A percentile compares a stretch with the other conserved stretches of the same genome.
phyloP scores from a whole-genome alignment of 2,797 vertebrate genomes.

The Anas acuta region DNA sequence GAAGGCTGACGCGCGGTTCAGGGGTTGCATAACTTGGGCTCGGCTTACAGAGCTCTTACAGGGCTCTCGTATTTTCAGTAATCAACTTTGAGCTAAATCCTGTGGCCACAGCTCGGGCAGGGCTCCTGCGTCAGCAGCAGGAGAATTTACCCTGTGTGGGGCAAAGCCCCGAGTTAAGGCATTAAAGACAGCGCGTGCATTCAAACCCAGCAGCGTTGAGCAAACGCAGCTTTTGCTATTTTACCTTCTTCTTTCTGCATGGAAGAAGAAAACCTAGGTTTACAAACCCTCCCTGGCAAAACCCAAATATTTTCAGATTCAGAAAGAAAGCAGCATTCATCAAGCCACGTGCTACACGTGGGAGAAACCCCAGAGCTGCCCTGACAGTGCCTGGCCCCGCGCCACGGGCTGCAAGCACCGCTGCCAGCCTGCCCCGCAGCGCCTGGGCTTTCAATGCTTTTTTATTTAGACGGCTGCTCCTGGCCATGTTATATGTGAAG shows the following conservation, averaged over 20 bases:
- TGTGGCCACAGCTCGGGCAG: background rate
- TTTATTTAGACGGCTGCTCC: slow-evolving; percentile 11
- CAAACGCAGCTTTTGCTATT: fast-evolving
- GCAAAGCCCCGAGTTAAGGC: fast-evolving
- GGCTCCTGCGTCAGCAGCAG: background rate
- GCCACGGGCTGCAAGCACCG: background rate
- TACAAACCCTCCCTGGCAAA: background rate
- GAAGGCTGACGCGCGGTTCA: background rate
- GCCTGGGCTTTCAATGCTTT: background rate
- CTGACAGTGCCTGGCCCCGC: slow-evolving; percentile 24
- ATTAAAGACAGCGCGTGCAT: fast-evolving
- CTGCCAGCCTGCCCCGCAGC: background rate
- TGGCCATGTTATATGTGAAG: background rate
- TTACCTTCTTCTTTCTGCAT: background rate
- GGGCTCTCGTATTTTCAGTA: fast-evolving
- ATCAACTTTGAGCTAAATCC: background rate
- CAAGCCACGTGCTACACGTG: background rate
- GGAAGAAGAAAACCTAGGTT: background rate
- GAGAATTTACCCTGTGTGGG: background rate
- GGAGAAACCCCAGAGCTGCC: slow-evolving; percentile 42
- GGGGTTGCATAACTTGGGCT: background rate
- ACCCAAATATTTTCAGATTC: background rate
- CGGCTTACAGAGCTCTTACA: background rate
- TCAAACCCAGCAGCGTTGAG: background rate
- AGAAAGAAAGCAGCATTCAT: slow-evolving; percentile 29